phyloP scores from a whole-genome alignment of 2,797 vertebrate genomes.

The Loris lydekkerianus region DNA sequence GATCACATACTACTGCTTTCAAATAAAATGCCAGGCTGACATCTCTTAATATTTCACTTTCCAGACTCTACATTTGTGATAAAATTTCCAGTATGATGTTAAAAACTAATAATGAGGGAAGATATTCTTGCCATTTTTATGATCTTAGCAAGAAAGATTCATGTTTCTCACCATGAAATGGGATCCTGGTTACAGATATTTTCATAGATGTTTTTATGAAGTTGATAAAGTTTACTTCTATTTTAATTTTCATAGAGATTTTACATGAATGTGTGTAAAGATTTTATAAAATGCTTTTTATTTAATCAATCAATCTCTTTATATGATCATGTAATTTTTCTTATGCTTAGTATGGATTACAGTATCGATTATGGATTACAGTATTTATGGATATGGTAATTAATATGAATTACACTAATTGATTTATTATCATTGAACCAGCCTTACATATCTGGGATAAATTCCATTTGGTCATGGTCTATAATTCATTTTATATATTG shows the following conservation, averaged over 20 bases:
- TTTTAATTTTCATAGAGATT: neutral
- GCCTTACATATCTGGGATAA: neutral
- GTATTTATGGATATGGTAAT: too few relatives aligned
- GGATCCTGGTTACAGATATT: neutral
- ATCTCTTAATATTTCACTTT: too few relatives aligned
- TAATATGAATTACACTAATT: neutral
- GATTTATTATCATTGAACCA: neutral
- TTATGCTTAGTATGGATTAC: neutral
- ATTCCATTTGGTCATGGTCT: neutral
- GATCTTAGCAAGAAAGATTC: neutral
- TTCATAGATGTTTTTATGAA: neutral
- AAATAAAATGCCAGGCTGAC: too few relatives aligned
- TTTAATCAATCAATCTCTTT: neutral
- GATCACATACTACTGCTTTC: too few relatives aligned
- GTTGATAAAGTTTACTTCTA: neutral
- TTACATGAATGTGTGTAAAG: neutral
- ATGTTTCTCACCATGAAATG: too few relatives aligned
- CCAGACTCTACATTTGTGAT: too few relatives aligned
- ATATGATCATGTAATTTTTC: neutral
- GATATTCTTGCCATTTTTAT: neutral
- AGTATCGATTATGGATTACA: neutral
- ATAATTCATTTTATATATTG: neutral
- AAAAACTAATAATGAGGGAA: neutral
- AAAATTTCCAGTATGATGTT: neutral
- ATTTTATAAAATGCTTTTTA: neutral